phyloP scores from a whole-genome alignment of 92 coral and sea anemone species.

The Paramuricea clavata region DNA sequence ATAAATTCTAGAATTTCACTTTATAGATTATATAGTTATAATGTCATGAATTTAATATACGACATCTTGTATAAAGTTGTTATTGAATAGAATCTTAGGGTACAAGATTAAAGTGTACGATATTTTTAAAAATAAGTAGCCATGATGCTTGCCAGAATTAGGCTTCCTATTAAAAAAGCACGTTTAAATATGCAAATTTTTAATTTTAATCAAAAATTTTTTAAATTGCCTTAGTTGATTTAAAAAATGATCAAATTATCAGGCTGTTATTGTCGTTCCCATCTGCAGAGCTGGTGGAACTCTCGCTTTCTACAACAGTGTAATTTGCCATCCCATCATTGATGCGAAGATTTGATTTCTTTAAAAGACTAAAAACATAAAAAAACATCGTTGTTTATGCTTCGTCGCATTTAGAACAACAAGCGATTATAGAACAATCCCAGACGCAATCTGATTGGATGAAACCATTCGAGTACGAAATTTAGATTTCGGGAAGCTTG shows the following conservation, averaged over 20 bases:
- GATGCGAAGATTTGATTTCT: background rate
- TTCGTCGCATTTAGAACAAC: background rate
- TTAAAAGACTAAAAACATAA: background rate
- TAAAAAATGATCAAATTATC: background rate
- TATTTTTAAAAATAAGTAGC: background rate
- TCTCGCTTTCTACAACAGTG: background rate
- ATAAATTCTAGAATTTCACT: background rate
- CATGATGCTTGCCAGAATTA: conserved; percentile 4
- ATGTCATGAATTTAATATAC: too few species aligned
- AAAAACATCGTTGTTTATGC: background rate
- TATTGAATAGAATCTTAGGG: background rate
- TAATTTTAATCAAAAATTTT: background rate
- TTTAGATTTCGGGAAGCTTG: too few species aligned
- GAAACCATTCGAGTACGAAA: too few species aligned
- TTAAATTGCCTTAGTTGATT: background rate
- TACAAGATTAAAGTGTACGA: background rate
- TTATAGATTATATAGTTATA: too few species aligned
- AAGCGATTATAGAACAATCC: too few species aligned
- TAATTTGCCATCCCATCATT: background rate
- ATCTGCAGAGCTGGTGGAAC: background rate
- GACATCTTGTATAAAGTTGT: too few species aligned
- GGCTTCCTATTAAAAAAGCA: conserved; percentile 27
- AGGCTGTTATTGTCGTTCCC: background rate
- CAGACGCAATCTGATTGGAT: background rate
- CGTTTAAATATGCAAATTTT: background rate